Evolutionary conservation across 2,113 vertebrate species (phyloP).

Genomic region (Seriola aureovittata): DNA sequence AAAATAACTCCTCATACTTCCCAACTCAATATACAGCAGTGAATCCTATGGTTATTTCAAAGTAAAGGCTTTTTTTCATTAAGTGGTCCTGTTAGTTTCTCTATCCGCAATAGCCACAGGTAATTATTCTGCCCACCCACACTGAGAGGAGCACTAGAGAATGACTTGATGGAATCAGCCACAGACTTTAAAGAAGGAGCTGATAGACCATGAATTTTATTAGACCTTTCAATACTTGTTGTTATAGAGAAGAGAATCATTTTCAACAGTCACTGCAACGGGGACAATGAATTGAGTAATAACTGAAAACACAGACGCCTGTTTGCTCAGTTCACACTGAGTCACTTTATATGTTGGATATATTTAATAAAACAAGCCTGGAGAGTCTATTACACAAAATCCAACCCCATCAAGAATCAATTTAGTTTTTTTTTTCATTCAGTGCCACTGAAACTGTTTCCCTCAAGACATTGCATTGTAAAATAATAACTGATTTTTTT

Average conservation of each 20-base stretch:
- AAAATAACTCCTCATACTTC: background rate
- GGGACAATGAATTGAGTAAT: background rate
- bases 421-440: background rate
- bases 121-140: constrained; percentile 17
- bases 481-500: no score
- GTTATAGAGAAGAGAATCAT: background rate
- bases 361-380: constrained; percentile 9
- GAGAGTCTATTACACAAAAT: background rate
- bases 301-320: background rate
- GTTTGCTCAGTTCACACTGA: background rate
- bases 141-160: background rate
- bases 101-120: background rate
- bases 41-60: background rate
- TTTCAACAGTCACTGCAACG: background rate
- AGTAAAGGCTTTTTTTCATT: background rate
- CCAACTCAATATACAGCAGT: background rate
- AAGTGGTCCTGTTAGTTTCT: background rate
- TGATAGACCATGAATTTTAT: background rate
- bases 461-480: no score
- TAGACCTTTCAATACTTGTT: background rate
- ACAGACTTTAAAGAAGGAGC: background rate
- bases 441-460: background rate
- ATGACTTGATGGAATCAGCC: background rate
- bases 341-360: background rate
- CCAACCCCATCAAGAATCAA: background rate